phyloP scores from a whole-genome alignment of 2,797 vertebrate species.

The Syngnathus rostellatus region DNA sequence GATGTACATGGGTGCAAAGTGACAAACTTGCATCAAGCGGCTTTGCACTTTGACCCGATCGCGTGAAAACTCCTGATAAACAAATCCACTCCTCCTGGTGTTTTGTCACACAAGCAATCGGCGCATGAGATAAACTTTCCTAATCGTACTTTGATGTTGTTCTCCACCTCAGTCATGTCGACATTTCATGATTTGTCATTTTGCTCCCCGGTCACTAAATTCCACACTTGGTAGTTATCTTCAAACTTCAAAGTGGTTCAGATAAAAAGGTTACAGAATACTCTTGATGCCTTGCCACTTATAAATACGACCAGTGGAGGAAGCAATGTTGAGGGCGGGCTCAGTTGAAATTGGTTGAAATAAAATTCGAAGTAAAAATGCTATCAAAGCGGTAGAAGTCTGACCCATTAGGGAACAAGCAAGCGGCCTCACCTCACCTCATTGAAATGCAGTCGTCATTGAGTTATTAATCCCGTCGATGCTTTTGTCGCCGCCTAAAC shows the following conservation, averaged over 20 bases:
- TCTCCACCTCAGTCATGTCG: neutral
- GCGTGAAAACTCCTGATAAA: constrained; percentile 55
- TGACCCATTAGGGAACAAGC: neutral
- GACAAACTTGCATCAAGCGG: constrained; percentile 8
- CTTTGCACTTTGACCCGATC: constrained; percentile 66
- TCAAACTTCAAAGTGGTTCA: constrained; percentile 1
- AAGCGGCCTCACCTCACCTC: neutral
- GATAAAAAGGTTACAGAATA: neutral
- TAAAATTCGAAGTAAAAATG: too few relatives aligned
- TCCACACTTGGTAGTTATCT: neutral
- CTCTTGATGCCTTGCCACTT: too few relatives aligned
- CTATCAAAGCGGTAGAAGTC: neutral
- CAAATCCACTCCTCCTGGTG: constrained; percentile 46
- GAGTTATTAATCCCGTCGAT: neutral
- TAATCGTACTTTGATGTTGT: neutral
- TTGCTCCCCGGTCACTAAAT: neutral
- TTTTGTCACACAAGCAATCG: constrained; percentile 38
- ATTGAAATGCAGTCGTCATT: constrained; percentile 2
- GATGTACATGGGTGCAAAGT: constrained; percentile 19
- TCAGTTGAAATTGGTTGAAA: neutral
- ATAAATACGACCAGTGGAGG: neutral
- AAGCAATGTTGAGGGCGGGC: neutral
- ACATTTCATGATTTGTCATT: too few relatives aligned
- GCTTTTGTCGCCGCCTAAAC: constrained; percentile 1
- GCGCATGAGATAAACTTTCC: constrained; percentile 29